Evolutionary conservation across 2,888 invertebrate species (phyloP).

Genomic region (Eudasyphora cyanicolor): DNA sequence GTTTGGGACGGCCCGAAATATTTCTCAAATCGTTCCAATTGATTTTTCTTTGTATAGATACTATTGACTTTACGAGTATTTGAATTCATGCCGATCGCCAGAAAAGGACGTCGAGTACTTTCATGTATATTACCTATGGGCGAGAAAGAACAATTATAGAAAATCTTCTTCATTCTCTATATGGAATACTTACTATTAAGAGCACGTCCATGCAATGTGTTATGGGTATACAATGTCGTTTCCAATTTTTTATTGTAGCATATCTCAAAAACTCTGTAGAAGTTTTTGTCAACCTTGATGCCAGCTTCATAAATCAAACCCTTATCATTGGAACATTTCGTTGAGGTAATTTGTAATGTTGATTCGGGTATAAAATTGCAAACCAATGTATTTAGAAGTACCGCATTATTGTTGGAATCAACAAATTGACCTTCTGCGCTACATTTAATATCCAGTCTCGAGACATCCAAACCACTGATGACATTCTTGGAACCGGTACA

Average conservation of each 20-base stretch:
- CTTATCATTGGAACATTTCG: constrained; percentile 67
- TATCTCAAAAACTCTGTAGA: constrained; percentile 47
- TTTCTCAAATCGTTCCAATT: constrained; percentile 74
- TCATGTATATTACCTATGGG: constrained; percentile 58
- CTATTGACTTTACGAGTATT: constrained; percentile 67
- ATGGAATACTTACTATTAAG: constrained; percentile 75
- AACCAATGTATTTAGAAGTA: constrained; percentile 35
- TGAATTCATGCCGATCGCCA: constrained; percentile 72
- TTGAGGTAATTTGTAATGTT: constrained; percentile 69
- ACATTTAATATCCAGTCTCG: constrained; percentile 51
- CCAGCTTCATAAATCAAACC: constrained; percentile 70
- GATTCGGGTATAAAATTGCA: constrained; percentile 65
- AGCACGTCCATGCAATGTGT: constrained; percentile 76
- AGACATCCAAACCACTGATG: too few relatives aligned
- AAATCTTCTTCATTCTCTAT: too few relatives aligned
- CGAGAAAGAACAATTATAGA: background rate
- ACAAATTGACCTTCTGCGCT: constrained; percentile 53
- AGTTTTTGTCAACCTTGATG: constrained; percentile 57
- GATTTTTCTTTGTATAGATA: constrained; percentile 74
- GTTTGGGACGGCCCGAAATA: constrained; percentile 73
- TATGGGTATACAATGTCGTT: constrained; percentile 75
- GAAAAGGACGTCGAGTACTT: constrained; percentile 74
- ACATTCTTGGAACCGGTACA: constrained; percentile 70
- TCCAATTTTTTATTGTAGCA: constrained; percentile 68
- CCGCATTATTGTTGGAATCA: constrained; percentile 1